Evolutionary conservation across 2,888 invertebrate species (phyloP).

Genomic region (Stenoptilia bipunctidactyla): DNA sequence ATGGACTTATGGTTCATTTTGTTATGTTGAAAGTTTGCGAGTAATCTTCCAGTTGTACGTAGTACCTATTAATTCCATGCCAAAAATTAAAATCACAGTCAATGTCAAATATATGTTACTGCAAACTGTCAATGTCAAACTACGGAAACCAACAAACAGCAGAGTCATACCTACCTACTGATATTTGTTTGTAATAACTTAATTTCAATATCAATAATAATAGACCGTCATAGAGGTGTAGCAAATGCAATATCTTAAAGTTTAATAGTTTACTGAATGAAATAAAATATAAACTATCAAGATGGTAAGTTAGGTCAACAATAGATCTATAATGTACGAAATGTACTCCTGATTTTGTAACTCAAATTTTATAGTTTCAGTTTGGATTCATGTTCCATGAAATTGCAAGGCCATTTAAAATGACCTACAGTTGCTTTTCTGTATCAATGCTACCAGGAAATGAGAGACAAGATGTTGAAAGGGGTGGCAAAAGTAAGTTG

Average conservation of each 20-base stretch:
- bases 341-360: not conserved
- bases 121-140: constrained; percentile 2
- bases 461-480: constrained; percentile 93
- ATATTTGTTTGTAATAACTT: too few relatives aligned
- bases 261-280: too few relatives aligned
- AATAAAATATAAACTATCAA: constrained; percentile 24
- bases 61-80: too few relatives aligned
- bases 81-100: too few relatives aligned
- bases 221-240: too few relatives aligned
- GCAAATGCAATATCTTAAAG: too few relatives aligned
- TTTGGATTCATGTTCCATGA: constrained; percentile 92
- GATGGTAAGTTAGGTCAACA: constrained; percentile 28
- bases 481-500: constrained; percentile 94
- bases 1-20: too few relatives aligned
- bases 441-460: constrained; percentile 96
- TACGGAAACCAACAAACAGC: constrained; percentile 3
- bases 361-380: constrained; percentile 72
- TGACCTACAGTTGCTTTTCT: constrained; percentile 91
- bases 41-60: too few relatives aligned
- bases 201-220: too few relatives aligned
- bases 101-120: too few relatives aligned
- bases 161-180: constrained; percentile 13
- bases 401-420: constrained; percentile 83
- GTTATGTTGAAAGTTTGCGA: too few relatives aligned
- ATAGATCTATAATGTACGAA: too few relatives aligned